A percentile compares a stretch with the other conserved stretches of the same genome.
phyloP scores from a whole-genome alignment of 2,113 vertebrate genomes.

The Parotia lawesii region DNA sequence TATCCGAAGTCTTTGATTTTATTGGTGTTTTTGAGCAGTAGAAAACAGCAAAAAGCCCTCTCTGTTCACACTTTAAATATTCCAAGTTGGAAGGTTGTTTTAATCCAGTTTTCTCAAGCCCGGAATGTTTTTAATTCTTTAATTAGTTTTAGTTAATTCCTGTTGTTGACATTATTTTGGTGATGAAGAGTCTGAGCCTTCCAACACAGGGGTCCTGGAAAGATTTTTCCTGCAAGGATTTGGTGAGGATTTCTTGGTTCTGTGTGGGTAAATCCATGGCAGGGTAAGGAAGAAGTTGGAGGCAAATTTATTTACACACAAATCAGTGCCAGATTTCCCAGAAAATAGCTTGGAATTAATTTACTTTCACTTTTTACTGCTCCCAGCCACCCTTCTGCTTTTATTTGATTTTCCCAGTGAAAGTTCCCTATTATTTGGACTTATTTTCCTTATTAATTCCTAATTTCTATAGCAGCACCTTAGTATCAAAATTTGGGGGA shows the following conservation, averaged over 20 bases:
- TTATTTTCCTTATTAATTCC: not conserved
- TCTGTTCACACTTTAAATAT: not conserved
- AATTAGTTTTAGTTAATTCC: not conserved
- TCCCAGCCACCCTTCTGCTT: not conserved
- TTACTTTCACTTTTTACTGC: not conserved
- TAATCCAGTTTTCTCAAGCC: not conserved
- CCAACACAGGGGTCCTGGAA: not conserved
- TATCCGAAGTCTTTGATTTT: not conserved
- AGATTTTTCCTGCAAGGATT: not conserved
- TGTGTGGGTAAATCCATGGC: not conserved
- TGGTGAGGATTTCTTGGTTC: not conserved
- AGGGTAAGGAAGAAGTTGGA: not conserved
- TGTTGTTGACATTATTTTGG: not conserved
- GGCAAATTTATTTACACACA: not conserved
- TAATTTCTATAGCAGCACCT: not conserved
- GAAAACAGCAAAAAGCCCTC: not conserved
- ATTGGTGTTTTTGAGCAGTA: not conserved
- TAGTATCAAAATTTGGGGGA: not conserved
- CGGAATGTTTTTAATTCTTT: not conserved
- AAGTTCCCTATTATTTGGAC: not conserved
- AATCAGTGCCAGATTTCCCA: not conserved
- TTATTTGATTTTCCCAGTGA: not conserved
- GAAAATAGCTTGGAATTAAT: not conserved
- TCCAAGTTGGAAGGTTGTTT: not conserved
- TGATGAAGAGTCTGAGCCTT: not conserved